Percentiles rank a stretch among this genome's conserved stretches.
phyloP scores from a whole-genome alignment of 2,888 invertebrate species.

The Uloborus plumipes region DNA sequence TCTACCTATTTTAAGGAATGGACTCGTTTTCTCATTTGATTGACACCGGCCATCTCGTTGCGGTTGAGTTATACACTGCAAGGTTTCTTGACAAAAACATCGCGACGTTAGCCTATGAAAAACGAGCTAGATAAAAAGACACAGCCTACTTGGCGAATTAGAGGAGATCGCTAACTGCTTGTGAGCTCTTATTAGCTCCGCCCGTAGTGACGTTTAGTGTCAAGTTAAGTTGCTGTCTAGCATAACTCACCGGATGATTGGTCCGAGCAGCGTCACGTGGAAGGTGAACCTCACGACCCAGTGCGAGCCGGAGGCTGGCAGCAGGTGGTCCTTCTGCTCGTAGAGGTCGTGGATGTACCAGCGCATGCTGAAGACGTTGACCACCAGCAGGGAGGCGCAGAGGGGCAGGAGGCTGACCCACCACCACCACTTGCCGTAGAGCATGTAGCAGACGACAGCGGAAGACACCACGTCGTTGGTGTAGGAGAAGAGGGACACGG shows the following conservation, averaged over 20 bases:
- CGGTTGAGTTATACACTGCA: too few species aligned
- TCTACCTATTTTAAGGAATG: too few species aligned
- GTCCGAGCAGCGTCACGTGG: slow-evolving; percentile 65
- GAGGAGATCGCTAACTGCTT: too few species aligned
- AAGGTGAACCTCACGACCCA: slow-evolving; percentile 63
- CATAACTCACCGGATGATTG: slow-evolving; percentile 66
- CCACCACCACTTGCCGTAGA: slow-evolving; percentile 57
- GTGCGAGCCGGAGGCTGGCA: slow-evolving; percentile 47
- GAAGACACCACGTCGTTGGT: slow-evolving; percentile 43
- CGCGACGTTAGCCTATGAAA: too few species aligned
- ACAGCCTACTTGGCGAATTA: too few species aligned
- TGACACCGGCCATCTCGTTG: too few species aligned
- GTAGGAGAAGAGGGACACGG: slow-evolving; percentile 47
- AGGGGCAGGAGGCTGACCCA: slow-evolving; percentile 34
- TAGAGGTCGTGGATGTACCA: slow-evolving; percentile 67
- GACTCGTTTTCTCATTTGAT: too few species aligned
- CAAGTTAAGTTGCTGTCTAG: too few species aligned
- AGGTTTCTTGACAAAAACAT: too few species aligned
- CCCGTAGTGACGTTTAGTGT: too few species aligned
- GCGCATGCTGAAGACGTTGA: slow-evolving; percentile 66
- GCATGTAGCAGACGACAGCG: slow-evolving; percentile 53
- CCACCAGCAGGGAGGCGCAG: slow-evolving; percentile 64
- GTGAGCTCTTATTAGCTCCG: too few species aligned
- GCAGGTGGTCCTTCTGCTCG: slow-evolving; percentile 45
- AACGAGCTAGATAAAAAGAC: too few species aligned